phyloP scores from a whole-genome alignment of 2,113 vertebrate genomes.

The Mus spicilegus region DNA sequence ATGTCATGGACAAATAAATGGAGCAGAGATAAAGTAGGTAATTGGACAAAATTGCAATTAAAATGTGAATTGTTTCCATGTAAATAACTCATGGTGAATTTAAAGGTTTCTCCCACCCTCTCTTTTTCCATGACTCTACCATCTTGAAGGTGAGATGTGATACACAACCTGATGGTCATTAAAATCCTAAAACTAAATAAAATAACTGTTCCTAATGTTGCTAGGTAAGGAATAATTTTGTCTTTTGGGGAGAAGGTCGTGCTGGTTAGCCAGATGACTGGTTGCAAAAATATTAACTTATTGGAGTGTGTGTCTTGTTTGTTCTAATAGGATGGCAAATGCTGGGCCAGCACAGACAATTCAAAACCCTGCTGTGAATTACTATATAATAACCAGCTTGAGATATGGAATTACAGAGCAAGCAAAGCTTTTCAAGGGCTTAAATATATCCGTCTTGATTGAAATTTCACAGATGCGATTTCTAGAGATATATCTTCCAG shows the following conservation, averaged over 20 bases:
- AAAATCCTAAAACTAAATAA: background rate
- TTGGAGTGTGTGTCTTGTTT: background rate
- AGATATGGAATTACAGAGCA: slow-evolving; percentile 55
- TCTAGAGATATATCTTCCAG: slow-evolving; percentile 40
- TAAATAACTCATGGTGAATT: background rate
- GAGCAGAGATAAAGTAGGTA: background rate
- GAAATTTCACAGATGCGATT: slow-evolving; percentile 70
- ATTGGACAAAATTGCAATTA: slow-evolving; percentile 7
- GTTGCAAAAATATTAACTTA: background rate
- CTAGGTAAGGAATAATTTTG: background rate
- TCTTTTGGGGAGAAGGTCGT: background rate
- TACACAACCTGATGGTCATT: background rate
- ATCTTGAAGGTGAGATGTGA: background rate
- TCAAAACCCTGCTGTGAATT: background rate
- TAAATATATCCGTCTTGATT: slow-evolving; percentile 66
- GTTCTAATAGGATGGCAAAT: background rate
- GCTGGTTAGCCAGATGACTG: background rate
- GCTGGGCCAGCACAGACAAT: background rate
- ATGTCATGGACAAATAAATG: background rate
- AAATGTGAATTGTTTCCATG: slow-evolving; percentile 13
- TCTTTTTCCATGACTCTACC: background rate
- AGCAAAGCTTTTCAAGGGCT: slow-evolving; percentile 31
- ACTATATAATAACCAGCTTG: slow-evolving; percentile 41
- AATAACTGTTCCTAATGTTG: background rate
- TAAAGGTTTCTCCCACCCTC: background rate